Percentiles rank a stretch among this genome's conserved stretches.
Evolutionary conservation across 2,888 invertebrate species (phyloP).

Genomic region (Rhamphomyia laevipes): DNA sequence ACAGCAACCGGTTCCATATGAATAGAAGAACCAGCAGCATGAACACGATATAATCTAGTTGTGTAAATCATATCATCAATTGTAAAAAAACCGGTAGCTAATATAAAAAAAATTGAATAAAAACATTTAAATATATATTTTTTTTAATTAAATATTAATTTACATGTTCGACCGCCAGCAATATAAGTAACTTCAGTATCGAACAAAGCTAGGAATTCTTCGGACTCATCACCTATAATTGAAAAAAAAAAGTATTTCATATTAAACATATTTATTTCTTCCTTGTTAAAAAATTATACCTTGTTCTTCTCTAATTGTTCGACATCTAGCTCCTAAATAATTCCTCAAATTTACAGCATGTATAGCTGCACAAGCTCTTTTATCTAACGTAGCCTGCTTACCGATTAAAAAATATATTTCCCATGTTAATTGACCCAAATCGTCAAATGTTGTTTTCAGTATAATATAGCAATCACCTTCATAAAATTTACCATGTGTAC

Average conservation of each 20-base stretch:
- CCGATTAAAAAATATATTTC: slow-evolving; percentile 99
- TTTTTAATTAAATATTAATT: no score
- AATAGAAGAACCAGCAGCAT: slow-evolving; percentile 74
- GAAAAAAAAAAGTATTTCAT: no score
- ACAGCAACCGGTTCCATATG: slow-evolving; percentile 82
- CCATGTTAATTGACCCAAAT: slow-evolving; percentile 77
- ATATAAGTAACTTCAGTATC: slow-evolving; percentile 86
- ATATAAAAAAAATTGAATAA: slow-evolving; percentile 31
- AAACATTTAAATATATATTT: no score
- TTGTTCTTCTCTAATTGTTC: slow-evolving; percentile 95
- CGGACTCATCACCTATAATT: slow-evolving; percentile 65
- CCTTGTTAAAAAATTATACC: slow-evolving; percentile 31
- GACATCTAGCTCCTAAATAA: slow-evolving; percentile 82
- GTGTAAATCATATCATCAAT: slow-evolving; percentile 85
- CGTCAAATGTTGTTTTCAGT: slow-evolving; percentile 75
- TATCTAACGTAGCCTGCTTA: slow-evolving; percentile 73
- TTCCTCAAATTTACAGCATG: slow-evolving; percentile 98
- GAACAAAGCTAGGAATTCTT: slow-evolving; percentile 89
- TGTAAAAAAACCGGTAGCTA: slow-evolving; percentile 93
- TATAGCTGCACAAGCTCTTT: slow-evolving; percentile 52
- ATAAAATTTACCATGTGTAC: slow-evolving; percentile 94
- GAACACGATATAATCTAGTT: slow-evolving; percentile 76
- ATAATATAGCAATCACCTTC: slow-evolving; percentile 99
- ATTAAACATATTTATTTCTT: not conserved
- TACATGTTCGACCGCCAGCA: slow-evolving; percentile 64